Base-by-base conservation (phyloP, 2,113 vertebrate genomes). In the Mellivora capensis region DNA sequence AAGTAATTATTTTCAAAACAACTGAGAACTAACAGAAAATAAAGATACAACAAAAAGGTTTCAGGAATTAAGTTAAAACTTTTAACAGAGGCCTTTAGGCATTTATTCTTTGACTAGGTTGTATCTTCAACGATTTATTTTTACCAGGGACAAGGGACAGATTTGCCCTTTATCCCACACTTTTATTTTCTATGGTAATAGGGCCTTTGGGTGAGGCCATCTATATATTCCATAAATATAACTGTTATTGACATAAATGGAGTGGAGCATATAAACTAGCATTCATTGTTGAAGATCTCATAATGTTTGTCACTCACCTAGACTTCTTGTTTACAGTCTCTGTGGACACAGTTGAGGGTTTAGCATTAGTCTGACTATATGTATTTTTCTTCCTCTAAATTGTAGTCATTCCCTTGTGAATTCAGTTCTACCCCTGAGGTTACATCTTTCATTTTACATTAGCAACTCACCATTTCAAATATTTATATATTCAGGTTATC, bases 371-470 rank as follows among this genome's bases (percentile, higher is more conserved):
- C 42, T 91, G 82, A 97, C 87, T 97, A 29, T 81, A 91, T 59
- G 79, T 95, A 97, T 96, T 96, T 95, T 94, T 97, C 54, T 96
- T 91, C 61, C 82, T 97, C 67, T 95, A 93, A 97, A 97, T 96
- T 98, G 93, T 92, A 94, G 92, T 96, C 42, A 93, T 95, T 97
- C 95, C 94, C 97, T 87, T 80, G 93, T 96, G 97, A 57, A 96
- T 96, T 96, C 95, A 79, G 52, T 86, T 94, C 96, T 94, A 95
- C 76, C 86, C 96, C 95, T 80, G 97, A 98, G 97, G 97, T 97
- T 97, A 96, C 82, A 95, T 94, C 84, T 98, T 98, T 98, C 94
- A 91, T 98, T 98, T 98, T 97, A 83, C 62, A 95, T 98, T 97
- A 98, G 94, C 82, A 94, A 49, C 89, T 97, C 76, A 79, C 87